Evolutionary conservation across 2,797 vertebrate genomes (phyloP).

Genomic region (Miichthys miiuy): DNA sequence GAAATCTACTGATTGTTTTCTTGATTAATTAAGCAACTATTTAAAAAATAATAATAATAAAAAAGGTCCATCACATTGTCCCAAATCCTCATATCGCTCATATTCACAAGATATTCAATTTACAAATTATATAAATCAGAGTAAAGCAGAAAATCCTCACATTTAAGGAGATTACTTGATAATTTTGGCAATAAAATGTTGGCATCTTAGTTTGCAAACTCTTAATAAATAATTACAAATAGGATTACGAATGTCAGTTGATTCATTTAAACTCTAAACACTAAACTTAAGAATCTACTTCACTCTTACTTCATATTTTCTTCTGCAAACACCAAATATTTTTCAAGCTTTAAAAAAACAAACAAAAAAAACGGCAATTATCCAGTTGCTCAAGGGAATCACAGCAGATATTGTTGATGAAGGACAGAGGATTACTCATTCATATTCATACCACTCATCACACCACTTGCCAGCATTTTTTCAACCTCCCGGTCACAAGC

Average conservation of each 20-base stretch:
- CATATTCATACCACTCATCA: slow-evolving; percentile 55
- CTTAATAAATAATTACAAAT: neutral
- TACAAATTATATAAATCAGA: neutral
- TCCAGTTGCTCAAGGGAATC: slow-evolving; percentile 28
- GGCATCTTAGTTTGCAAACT: slow-evolving; percentile 3
- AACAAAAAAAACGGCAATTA: slow-evolving; percentile 17
- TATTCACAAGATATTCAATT: neutral
- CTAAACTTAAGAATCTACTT: neutral
- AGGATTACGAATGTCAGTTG: neutral
- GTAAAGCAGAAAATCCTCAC: neutral
- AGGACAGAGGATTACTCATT: slow-evolving; percentile 57
- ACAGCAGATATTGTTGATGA: slow-evolving; percentile 37
- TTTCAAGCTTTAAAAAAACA: slow-evolving; percentile 1
- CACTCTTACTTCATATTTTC: neutral
- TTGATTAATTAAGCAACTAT: neutral
- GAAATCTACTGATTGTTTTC: neutral
- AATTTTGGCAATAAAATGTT: neutral
- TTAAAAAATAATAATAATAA: too few species aligned
- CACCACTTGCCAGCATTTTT: slow-evolving; percentile 36
- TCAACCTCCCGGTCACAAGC: slow-evolving; percentile 36
- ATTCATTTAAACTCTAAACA: neutral
- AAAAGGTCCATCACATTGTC: neutral
- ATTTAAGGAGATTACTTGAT: neutral
- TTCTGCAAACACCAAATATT: slow-evolving; percentile 17
- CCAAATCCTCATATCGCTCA: neutral